Evolutionary conservation across 2,113 vertebrate species (phyloP).

Genomic region (Phainopepla nitens): DNA sequence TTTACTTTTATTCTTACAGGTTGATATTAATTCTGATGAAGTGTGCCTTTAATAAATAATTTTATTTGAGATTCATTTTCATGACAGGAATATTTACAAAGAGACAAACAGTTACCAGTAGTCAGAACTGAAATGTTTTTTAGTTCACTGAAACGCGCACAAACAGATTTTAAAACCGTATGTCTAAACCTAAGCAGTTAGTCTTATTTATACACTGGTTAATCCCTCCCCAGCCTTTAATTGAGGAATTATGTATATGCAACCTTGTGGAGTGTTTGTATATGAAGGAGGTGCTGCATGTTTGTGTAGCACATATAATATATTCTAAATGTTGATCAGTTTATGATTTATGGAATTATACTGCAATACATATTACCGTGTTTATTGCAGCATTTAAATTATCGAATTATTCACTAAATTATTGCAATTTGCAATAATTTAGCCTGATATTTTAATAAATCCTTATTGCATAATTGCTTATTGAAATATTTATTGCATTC

Average conservation of each 20-base stretch:
- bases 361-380: background rate
- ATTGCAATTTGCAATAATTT: background rate
- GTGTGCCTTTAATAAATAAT: background rate
- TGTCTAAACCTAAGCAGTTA: background rate
- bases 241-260: background rate
- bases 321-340: background rate
- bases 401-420: background rate
- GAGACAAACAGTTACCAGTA: background rate
- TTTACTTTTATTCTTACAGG: background rate
- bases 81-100: background rate
- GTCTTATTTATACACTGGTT: background rate
- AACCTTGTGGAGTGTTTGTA: background rate
- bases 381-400: background rate
- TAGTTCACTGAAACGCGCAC: background rate
- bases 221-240: background rate
- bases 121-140: background rate
- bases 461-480: background rate
- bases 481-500: background rate
- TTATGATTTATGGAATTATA: background rate
- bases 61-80: background rate
- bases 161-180: background rate
- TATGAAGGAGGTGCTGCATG: background rate
- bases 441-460: background rate
- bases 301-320: background rate
- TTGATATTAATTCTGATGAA: background rate